Evolutionary conservation across 2,888 invertebrate genomes (phyloP), one percentile per base, ranked within the genome.

Genomic region (Clivina fossor): DNA sequence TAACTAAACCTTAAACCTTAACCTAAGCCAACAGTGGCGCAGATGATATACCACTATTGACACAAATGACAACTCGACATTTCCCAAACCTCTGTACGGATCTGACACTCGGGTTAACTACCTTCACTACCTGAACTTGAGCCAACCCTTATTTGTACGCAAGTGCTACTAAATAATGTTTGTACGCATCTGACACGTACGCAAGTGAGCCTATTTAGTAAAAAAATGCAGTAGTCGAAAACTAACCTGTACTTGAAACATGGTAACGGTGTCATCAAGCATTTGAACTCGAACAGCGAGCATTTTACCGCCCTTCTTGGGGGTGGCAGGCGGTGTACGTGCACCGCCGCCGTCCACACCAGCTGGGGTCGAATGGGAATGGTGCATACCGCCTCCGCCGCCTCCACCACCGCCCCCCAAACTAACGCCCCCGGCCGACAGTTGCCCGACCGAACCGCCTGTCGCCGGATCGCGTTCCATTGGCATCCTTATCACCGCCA

Each of bases 201-300:
- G 24, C 26, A 24, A 26, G 16, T 15, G 7, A 43, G 16, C 43
- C 15, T 26, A 20, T 41, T 35, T 13, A 8, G 35, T 2, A 41
- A 3, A 26, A 11, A 11, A 16, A 20, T 44, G 30, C 15, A 30
- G 22, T 24, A 37, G 8, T 19, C 19, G 22, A 49, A 18, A 33
- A 68, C 80, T 76, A 71, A 92, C 92, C 88, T 93, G 92, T 64
- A 93, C 88, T 83, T 93, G 92, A 76, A 93, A 93, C 81, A 92
- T 88, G 64, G 91, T 91, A 70, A 90, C 80, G 48, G 88, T 83
- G 75, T 93, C 93, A 72, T 93, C 92, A 63, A 93, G 78, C 92
- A 92, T 92, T 76, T 90, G 90, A 53, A 93, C 87, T 64, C 90
- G 79, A 60, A 92, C 86, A 50, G 90, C 90, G 60, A 93, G 80